Evolutionary conservation across 2,113 vertebrate species (phyloP).

Genomic region (Ameiurus melas): DNA sequence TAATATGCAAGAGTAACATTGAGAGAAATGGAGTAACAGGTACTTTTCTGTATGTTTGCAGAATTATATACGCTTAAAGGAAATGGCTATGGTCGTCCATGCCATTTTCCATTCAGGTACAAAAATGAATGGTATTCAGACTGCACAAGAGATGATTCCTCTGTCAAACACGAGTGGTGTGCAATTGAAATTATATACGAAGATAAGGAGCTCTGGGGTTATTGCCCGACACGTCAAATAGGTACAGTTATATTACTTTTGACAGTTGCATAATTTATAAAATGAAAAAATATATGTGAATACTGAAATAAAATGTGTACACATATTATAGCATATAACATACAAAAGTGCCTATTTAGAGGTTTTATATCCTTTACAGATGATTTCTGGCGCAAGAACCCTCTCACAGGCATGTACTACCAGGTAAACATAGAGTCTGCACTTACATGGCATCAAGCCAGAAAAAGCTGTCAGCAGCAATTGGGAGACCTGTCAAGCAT

Average conservation of each 20-base stretch:
- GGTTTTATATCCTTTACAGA: background rate
- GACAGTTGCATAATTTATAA: background rate
- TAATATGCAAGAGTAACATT: background rate
- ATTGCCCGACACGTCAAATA: conserved; percentile 75
- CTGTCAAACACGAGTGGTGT: conserved; percentile 80
- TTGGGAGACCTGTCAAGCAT: conserved; percentile 79
- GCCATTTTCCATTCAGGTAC: conserved; percentile 89
- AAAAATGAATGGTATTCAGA: conserved; percentile 81
- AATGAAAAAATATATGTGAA: background rate
- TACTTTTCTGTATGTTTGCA: conserved; percentile 61
- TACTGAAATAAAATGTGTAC: conserved; percentile 66
- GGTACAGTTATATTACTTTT: conserved; percentile 71
- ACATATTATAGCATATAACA: conserved; percentile 59
- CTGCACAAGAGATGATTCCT: conserved; percentile 77
- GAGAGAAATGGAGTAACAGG: background rate
- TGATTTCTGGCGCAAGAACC: conserved; percentile 77
- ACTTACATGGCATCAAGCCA: conserved; percentile 86
- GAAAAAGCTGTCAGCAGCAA: conserved; percentile 90
- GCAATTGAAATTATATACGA: conserved; percentile 75
- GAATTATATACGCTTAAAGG: conserved; percentile 82
- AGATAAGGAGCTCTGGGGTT: conserved; percentile 78
- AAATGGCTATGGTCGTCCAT: conserved; percentile 84
- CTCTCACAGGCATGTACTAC: conserved; percentile 77
- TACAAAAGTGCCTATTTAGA: background rate
- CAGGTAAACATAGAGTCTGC: conserved; percentile 81